Base-by-base conservation (phyloP, 2,113 vertebrate genomes). In the Falcunculus frontatus region DNA sequence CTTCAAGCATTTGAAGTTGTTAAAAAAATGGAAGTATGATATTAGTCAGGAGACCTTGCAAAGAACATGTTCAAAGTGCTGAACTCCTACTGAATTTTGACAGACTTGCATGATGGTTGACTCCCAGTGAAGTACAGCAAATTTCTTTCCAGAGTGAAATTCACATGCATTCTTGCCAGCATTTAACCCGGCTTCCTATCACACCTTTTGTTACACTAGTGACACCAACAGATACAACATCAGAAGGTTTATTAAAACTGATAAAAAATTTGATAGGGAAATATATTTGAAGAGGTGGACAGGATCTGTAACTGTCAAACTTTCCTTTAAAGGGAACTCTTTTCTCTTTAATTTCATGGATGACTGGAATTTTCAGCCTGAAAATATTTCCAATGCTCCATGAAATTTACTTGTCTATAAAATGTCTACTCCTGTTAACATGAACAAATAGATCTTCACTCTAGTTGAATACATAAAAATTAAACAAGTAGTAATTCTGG, bases 351-450 rank as follows among this genome's bases (percentile, higher is more conserved):
- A 97, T 97, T 98, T 97, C 86, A 96, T 89, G 94, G 91, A 84
- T 97, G 95, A 96, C 60, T 96, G 59, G 72, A 95, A 96, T 94
- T 96, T 98, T 96, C 82, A 77, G 87, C 79, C 91, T 96, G 72
- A 97, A 97, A 95, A 79, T 97, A 91, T 65, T 96, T 83, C 46
- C 73, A 95, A 25, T 92, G 63, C 81, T 96, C 81, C 63, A 96
- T 95, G 79, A 98, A 97, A 97, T 95, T 73, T 97, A 87, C 84
- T 96, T 98, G 95, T 97, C 97, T 97, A 91, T 97, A 97, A 97
- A 97, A 96, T 13, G 39, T 95, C 85, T 39, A 52, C 16, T 96
- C 33, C 53, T 97, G 93, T 96, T 97, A 97, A 94, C 76, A 85
- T 65, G 93, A 97, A 93, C 60, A 97, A 97, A 97, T 84, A 95